Base-by-base conservation (phyloP, 2,888 invertebrate genomes). In the Trichopoda pennipes region DNA sequence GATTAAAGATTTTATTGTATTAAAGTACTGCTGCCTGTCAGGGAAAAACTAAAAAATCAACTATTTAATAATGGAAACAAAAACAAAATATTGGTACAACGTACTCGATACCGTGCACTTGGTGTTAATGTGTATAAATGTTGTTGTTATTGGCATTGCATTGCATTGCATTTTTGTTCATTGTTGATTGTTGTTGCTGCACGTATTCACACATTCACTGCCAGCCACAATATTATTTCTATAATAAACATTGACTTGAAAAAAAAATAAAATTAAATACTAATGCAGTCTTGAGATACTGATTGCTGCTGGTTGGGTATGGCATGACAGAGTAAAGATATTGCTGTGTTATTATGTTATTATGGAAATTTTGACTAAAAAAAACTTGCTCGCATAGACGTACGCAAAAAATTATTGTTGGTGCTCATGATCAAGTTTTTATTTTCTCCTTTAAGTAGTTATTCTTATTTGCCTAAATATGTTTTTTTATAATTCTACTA, bases 141-240 rank as follows among this genome's bases (percentile, higher is more conserved):
- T 72, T 56, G 19, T 56, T 47, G 9, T 1, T 58, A 28, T 38
- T 69, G 53, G 21, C 21, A 69, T 56, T 56, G 38, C 47, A 16
- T 1, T 49, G 17, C 42, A 68, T 68, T n/a, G n/a, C n/a, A n/a
- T n/a, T n/a, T n/a, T n/a, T n/a, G n/a, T n/a, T n/a, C n/a, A n/a
- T n/a, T 21, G 32, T 53, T 55, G 21, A 42, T 49, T 70, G 44
- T 32, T 72, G 47, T 75, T 70, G 66, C 75, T 82, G 82, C 79
- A 82, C 82, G 79, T 82, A 79, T 66, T 55, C 61, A 32, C 35
- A 61, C 38, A 76, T 63, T 69, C 72, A 81, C 76, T 80, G 69
- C 47, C 69, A 53, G 66, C 16, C 58, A 64, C 23, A 70, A 56
- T 70, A 49, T 70, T 75, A 55, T 61, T 61, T 38, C 23, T 17